Conservation (phyloP, 2,113 vertebrate species). For the Cheirogaleus medius region DNA sequence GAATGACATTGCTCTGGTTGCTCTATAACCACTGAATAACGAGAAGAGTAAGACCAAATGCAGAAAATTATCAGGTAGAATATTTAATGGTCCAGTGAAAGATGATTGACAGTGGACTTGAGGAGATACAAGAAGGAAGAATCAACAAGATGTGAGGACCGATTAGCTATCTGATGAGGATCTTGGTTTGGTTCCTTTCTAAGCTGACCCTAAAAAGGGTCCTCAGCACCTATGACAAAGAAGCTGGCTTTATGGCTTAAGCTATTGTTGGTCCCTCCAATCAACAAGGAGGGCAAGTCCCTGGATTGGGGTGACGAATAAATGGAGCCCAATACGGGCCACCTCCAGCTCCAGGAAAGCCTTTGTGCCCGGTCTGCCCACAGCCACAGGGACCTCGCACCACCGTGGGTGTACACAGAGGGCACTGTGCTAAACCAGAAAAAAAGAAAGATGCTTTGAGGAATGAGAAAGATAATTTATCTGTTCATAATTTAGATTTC, state of each 20-base stretch:
- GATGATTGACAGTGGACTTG: background rate
- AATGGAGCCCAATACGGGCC: background rate
- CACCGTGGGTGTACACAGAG: background rate
- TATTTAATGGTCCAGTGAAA: background rate
- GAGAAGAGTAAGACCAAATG: background rate
- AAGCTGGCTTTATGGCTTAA: background rate
- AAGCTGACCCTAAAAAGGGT: background rate
- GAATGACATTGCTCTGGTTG: background rate
- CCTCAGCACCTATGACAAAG: background rate
- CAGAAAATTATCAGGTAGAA: background rate
- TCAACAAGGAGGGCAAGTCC: background rate
- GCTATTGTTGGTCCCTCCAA: background rate
- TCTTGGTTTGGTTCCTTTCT: background rate
- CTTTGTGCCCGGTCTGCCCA: background rate
- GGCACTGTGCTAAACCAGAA: background rate
- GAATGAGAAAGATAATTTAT: slow-evolving; percentile 9
- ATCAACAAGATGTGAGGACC: background rate
- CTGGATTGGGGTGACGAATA: background rate
- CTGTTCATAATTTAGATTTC: slow-evolving; percentile 65
- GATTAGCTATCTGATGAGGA: background rate
- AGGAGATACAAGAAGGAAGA: background rate
- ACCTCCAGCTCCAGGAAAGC: background rate
- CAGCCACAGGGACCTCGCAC: background rate
- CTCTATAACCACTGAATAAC: background rate
- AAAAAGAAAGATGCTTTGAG: slow-evolving; percentile 14